Percentiles rank a stretch among this genome's conserved stretches.
Evolutionary conservation across 2,113 vertebrate genomes (phyloP).

Genomic region (Probosciger aterrimus): DNA sequence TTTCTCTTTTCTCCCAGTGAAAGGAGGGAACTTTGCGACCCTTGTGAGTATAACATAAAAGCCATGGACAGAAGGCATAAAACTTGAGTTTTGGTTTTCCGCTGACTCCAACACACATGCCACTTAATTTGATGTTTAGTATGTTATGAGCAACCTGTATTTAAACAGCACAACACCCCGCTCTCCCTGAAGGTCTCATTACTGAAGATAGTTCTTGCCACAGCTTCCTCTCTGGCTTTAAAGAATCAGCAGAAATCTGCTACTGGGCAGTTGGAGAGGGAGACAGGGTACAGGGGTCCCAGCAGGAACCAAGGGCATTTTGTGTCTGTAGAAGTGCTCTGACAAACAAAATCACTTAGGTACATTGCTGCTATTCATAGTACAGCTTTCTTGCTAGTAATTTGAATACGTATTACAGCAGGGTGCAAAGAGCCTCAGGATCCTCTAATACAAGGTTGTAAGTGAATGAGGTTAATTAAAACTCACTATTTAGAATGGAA

Average conservation of each 20-base stretch:
- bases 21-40: neutral
- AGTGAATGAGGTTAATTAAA: neutral
- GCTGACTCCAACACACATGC: neutral
- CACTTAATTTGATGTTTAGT: neutral
- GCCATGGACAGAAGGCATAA: neutral
- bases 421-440: neutral
- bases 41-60: neutral
- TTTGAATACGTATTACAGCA: neutral
- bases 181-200: slow-evolving; percentile 29
- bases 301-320: neutral
- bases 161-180: neutral
- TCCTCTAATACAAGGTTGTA: neutral
- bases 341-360: neutral
- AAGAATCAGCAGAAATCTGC: neutral
- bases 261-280: neutral
- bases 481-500: neutral
- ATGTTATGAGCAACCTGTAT: neutral
- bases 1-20: neutral
- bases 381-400: neutral
- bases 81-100: neutral
- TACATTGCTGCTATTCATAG: neutral
- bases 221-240: neutral
- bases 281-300: neutral
- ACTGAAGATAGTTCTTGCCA: neutral
- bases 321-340: neutral